These are phyloP conservation scores for human DNA, from an alignment of 2,113 vertebrate species.

Conservation along the genomic window DNA sequence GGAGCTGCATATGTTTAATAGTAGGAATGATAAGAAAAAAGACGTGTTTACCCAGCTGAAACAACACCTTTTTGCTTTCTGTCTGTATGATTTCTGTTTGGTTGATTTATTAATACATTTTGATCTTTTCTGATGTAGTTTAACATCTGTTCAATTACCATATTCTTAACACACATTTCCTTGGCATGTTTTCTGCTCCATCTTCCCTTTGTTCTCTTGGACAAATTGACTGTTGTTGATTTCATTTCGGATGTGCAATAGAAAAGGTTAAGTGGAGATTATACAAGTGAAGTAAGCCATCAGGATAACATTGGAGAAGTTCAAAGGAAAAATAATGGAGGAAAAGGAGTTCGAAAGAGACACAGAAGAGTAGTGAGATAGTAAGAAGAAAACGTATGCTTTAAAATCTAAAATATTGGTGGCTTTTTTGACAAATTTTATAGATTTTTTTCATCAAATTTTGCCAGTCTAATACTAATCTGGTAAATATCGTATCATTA, in stretches of 20 bases:
- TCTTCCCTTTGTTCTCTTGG: conserved; percentile 66
- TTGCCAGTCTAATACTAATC: not conserved
- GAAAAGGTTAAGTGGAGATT: conserved; percentile 74
- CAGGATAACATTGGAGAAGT: conserved; percentile 42
- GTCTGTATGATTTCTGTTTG: conserved; percentile 59
- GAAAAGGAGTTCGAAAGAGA: not conserved
- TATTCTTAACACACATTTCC: conserved; percentile 65
- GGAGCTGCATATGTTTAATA: not conserved
- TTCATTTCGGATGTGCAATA: conserved; percentile 65
- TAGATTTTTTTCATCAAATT: not conserved
- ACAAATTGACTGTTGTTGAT: conserved; percentile 66
- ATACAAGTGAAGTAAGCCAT: conserved; percentile 60
- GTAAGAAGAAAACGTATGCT: not conserved
- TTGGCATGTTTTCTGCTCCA: conserved; percentile 49
- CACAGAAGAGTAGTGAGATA: not conserved
- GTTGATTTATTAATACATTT: conserved; percentile 72
- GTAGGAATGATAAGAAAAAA: not conserved
- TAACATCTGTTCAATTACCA: conserved; percentile 77
- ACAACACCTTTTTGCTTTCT: conserved; percentile 63
- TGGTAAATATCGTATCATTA: not conserved
- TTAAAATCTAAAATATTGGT: not conserved
- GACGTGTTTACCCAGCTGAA: conserved; percentile 56
- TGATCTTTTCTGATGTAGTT: conserved; percentile 60
- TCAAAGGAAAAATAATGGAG: conserved; percentile 32
- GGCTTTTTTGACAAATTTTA: not conserved